Base-by-base conservation (phyloP, 2,888 invertebrate species). In the Lamproptera curius region DNA sequence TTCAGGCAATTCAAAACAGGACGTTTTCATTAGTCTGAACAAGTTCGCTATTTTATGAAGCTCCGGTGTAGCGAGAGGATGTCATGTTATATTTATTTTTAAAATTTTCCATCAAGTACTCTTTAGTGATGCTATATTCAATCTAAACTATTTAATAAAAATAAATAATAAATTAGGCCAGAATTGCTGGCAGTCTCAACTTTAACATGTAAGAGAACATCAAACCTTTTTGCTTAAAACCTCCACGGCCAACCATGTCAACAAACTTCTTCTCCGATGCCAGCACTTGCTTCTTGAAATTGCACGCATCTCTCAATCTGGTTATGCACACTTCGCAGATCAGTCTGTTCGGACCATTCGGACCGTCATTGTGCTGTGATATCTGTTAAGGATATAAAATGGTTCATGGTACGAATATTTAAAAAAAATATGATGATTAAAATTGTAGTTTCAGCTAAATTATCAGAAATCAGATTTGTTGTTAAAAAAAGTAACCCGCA, bases 271-370 rank as follows among this genome's bases (percentile, higher is more conserved):
- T 83, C 64, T 86, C 85, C 0, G 79, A 79, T 16, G 84, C 80
- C 42, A 79, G 47, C 0, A 87, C 87, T 51, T 87, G 87, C 52
- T 86, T 87, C 69, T 86, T 86, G 52, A 87, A 87, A 59, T 86
- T 84, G 57, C 84, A 85, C 0, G 87, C 87, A 37, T 86, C 85
- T 1, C 87, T 66, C 2, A 87, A 63, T 20, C 84, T 61, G 0
- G 85, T 86, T 57, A 87, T 84, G 66, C 87, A 87, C 1, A 86
- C 86, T 37, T 87, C 87, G 26, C 87, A 87, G 14, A 87, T 87
- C 16, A 86, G 74, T 0, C 86, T 65, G 54, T 76, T 86, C 0
- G 77, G 72, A 0, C 86, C 86, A 16, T 87, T 87, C 0, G 86
- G 86, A 0, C 86, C 86, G 3, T 83, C 84, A 40, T 68, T 75